A percentile compares a stretch with the other conserved stretches of the same genome.
Evolutionary conservation across 2,797 vertebrate genomes (phyloP).

Genomic region (Malurus leucopterus): DNA sequence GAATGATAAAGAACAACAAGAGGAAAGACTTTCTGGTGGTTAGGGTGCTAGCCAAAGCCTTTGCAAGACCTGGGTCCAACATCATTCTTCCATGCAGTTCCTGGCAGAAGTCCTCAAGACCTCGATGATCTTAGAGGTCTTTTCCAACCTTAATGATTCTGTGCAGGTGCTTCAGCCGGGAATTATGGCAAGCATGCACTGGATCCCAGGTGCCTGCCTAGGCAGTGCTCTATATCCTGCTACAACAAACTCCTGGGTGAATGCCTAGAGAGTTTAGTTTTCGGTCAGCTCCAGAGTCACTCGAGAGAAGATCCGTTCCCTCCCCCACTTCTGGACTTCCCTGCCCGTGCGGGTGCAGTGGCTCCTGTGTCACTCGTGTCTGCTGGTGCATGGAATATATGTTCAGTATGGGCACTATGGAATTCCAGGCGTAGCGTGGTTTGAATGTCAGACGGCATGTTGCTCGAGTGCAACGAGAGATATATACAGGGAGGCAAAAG

Average conservation of each 20-base stretch:
- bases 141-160: neutral
- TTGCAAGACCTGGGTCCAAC: neutral
- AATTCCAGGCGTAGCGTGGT: neutral
- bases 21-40: constrained; percentile 29
- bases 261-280: neutral
- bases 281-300: neutral
- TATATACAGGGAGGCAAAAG: neutral
- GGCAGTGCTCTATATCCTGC: neutral
- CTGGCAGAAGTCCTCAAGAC: constrained; percentile 3
- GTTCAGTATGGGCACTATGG: constrained; percentile 41
- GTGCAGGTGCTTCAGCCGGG: neutral
- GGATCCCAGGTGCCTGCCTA: neutral
- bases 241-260: neutral
- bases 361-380: neutral
- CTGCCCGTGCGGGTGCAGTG: neutral
- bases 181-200: neutral
- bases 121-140: neutral
- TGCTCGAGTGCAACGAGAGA: constrained; percentile 40
- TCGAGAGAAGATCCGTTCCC: neutral
- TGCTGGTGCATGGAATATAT: constrained; percentile 35
- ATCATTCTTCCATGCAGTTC: neutral
- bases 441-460: neutral
- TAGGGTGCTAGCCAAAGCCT: constrained; percentile 36
- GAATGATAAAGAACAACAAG: constrained; percentile 44
- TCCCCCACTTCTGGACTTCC: neutral